Percentiles rank a stretch among this genome's conserved stretches.
Conservation (phyloP, 2,113 vertebrate species). For the Myotis lucifugus region DNA sequence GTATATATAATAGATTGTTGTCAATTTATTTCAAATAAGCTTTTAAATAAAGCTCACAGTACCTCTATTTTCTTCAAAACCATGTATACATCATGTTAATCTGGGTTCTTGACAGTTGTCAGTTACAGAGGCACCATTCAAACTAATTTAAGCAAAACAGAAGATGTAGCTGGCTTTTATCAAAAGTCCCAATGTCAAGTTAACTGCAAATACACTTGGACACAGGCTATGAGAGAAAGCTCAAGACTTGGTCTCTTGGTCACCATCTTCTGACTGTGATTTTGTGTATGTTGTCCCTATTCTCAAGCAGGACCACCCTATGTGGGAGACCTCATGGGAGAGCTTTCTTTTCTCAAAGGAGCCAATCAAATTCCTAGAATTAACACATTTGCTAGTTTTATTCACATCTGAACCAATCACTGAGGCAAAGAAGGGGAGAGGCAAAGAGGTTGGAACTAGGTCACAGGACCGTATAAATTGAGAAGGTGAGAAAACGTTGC, state of each 20-base stretch:
- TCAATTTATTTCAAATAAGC: background rate
- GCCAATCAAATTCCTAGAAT: background rate
- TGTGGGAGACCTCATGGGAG: background rate
- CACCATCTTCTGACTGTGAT: background rate
- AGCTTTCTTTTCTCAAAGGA: background rate
- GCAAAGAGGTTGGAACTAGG: background rate
- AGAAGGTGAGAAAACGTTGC: background rate
- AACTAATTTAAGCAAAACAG: background rate
- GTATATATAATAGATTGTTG: background rate
- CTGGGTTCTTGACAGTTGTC: background rate
- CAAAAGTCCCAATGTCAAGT: background rate
- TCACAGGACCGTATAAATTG: background rate
- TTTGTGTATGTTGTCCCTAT: background rate
- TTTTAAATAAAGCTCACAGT: conserved; percentile 6
- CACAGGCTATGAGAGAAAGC: background rate
- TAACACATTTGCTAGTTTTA: background rate
- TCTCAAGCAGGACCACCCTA: background rate
- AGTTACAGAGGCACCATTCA: background rate
- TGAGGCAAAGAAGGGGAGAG: background rate
- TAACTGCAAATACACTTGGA: background rate
- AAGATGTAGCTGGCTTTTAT: background rate
- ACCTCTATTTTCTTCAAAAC: background rate
- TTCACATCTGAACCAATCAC: background rate
- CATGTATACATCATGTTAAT: background rate
- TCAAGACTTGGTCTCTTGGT: background rate